A percentile compares a stretch with the other conserved stretches of the same genome.
These are phyloP conservation scores for Pachyramphus minor DNA, from an alignment of 2,113 vertebrate genomes.

Conservation along the genomic window DNA sequence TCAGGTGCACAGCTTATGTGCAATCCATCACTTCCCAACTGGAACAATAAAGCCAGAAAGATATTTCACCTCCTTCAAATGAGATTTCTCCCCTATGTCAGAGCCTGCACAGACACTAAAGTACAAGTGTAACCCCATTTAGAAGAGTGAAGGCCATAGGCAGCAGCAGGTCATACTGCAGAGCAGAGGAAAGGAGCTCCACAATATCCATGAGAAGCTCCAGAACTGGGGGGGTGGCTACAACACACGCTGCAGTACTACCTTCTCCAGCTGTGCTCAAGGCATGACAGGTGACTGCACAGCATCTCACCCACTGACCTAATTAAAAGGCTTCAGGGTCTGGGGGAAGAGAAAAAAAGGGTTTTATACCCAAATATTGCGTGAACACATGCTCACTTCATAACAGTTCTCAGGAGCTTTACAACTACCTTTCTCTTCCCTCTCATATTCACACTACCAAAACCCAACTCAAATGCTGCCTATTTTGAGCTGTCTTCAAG, in stretches of 20 bases:
- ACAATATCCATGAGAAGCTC: neutral
- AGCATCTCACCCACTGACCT: neutral
- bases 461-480: neutral
- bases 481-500: neutral
- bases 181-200: neutral
- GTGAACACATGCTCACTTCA: neutral
- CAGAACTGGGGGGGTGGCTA: neutral
- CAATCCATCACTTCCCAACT: neutral
- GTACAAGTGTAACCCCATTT: neutral
- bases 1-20: neutral
- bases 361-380: neutral
- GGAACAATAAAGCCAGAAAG: neutral
- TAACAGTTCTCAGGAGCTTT: neutral
- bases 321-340: neutral
- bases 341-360: neutral
- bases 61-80: neutral
- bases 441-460: accelerated
- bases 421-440: neutral
- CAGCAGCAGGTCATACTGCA: neutral
- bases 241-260: neutral
- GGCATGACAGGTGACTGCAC: neutral
- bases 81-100: neutral
- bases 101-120: neutral
- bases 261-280: neutral
- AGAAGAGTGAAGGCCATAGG: neutral